A percentile compares a stretch with the other conserved stretches of the same genome.
phyloP scores from a whole-genome alignment of 2,797 vertebrate genomes.

The Acanthiza pusilla region DNA sequence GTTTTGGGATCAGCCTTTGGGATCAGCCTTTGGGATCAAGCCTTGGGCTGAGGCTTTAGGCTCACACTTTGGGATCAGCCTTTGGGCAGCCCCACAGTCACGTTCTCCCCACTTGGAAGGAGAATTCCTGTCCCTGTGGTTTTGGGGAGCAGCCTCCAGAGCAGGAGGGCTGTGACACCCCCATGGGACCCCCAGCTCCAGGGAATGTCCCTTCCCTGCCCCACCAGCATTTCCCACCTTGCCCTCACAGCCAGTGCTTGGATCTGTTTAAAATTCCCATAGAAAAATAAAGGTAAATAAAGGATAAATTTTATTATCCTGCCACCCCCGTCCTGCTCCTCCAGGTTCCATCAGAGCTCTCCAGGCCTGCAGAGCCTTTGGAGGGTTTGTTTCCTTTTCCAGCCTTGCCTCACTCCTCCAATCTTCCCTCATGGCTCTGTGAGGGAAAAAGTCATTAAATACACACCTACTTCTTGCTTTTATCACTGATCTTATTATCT shows the following conservation, averaged over 20 bases:
- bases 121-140: rapidly evolving
- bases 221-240: not conserved
- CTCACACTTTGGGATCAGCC: too few species aligned
- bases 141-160: not conserved
- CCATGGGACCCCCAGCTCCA: not conserved
- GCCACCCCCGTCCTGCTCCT: too few species aligned
- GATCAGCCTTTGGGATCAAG: too few species aligned
- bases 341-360: not conserved
- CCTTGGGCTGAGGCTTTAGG: too few species aligned
- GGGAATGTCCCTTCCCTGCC: rapidly evolving
- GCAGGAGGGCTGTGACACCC: too few species aligned
- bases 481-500: slow-evolving; percentile 19
- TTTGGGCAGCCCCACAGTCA: too few species aligned
- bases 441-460: not conserved
- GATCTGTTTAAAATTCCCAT: not conserved
- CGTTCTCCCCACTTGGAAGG: not conserved
- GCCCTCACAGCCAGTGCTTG: not conserved
- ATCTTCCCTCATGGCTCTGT: not conserved
- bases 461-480: not conserved
- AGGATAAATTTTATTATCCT: too few species aligned
- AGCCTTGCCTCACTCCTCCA: not conserved
- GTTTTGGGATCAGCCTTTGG: too few species aligned
- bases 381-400: not conserved
- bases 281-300: too few species aligned
- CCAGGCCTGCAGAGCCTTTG: not conserved